Percentiles rank a stretch among this genome's conserved stretches.
Conservation (phyloP, 2,888 invertebrate genomes). For the Deladenus siricidicola region DNA sequence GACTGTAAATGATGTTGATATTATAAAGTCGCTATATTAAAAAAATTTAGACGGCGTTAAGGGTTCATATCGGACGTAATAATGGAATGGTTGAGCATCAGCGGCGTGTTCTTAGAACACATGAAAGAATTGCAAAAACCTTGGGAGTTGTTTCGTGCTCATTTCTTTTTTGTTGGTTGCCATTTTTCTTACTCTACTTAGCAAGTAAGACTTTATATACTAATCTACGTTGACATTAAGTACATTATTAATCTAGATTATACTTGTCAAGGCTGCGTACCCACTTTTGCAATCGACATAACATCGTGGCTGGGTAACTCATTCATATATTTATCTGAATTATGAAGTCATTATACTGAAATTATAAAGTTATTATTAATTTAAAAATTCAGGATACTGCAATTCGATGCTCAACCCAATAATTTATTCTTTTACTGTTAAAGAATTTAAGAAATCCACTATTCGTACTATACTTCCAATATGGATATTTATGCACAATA, state of each 20-base stretch:
- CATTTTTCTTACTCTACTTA: slow-evolving; percentile 61
- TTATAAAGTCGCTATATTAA: background rate
- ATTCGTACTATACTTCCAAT: slow-evolving; percentile 40
- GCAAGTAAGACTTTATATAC: slow-evolving; percentile 56
- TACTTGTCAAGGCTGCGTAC: slow-evolving; percentile 47
- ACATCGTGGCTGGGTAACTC: slow-evolving; percentile 49
- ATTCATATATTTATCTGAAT: too few relatives aligned
- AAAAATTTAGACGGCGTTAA: slow-evolving; percentile 40
- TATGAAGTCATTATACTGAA: too few relatives aligned
- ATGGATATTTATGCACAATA: slow-evolving; percentile 38
- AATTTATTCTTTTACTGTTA: slow-evolving; percentile 53
- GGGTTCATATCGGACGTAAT: slow-evolving; percentile 52
- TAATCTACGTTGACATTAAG: background rate
- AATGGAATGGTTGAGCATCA: slow-evolving; percentile 53
- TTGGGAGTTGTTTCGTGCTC: slow-evolving; percentile 62
- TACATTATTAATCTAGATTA: slow-evolving; percentile 36
- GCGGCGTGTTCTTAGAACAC: slow-evolving; percentile 53
- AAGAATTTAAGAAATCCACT: slow-evolving; percentile 52
- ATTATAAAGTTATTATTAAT: background rate
- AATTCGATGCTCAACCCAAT: slow-evolving; percentile 53
- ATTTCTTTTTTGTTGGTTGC: slow-evolving; percentile 61
- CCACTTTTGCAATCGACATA: slow-evolving; percentile 49
- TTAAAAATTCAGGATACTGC: slow-evolving; percentile 52
- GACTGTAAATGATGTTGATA: background rate
- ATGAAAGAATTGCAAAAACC: slow-evolving; percentile 60